Conservation (phyloP, 2,113 vertebrate species). For the Platysternon megacephalum region DNA sequence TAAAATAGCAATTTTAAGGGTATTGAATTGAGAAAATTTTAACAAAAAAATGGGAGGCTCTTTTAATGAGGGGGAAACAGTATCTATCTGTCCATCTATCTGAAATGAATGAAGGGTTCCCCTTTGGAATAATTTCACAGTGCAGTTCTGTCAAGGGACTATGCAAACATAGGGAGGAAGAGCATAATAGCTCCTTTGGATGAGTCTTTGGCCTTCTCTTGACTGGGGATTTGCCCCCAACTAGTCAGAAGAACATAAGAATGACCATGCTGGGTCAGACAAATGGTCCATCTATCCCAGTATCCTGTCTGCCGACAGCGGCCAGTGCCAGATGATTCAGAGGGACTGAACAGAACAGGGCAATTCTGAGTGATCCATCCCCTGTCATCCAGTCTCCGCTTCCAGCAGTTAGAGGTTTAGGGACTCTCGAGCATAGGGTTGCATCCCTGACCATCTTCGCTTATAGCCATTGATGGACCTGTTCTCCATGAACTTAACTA, state of each 20-base stretch:
- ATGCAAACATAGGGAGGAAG: neutral
- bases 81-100: no score
- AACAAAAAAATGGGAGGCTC: neutral
- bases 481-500: neutral
- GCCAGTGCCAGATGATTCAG: neutral
- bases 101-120: neutral
- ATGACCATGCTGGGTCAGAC: neutral
- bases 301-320: neutral
- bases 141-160: neutral
- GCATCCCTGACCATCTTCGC: neutral
- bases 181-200: accelerated
- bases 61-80: accelerated
- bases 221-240: accelerated
- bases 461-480: neutral
- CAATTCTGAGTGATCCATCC: neutral
- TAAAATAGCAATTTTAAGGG: accelerated
- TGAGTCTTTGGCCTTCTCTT: neutral
- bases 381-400: neutral
- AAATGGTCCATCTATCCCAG: neutral
- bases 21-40: neutral
- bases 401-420: neutral
- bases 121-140: neutral
- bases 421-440: neutral
- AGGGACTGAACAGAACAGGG: neutral
- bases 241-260: accelerated